A percentile compares a stretch with the other conserved stretches of the same genome.
These are phyloP conservation scores for Leucophora obtusa DNA, from an alignment of 2,888 invertebrate species.

Conservation along the genomic window DNA sequence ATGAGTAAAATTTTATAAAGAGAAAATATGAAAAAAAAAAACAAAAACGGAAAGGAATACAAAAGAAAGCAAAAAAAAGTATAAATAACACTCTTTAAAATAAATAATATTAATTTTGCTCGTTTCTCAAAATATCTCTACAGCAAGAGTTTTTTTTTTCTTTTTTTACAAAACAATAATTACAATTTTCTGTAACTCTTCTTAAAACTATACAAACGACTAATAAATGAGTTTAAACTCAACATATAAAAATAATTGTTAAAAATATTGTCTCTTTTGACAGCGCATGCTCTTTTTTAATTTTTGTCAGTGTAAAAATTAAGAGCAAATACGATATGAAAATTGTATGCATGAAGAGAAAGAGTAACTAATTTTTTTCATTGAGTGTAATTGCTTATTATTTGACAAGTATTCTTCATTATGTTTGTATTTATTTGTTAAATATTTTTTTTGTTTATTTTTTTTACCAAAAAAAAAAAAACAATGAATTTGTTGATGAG, in stretches of 20 bases:
- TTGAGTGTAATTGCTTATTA: background rate
- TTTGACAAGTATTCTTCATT: background rate
- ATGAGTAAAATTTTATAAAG: background rate
- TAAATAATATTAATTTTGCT: background rate
- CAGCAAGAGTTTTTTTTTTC: background rate
- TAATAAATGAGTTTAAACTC: background rate
- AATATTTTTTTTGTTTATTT: conserved; percentile 10
- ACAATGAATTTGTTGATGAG: conserved; percentile 40
- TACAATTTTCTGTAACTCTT: background rate
- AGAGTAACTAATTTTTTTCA: background rate
- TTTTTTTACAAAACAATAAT: background rate
- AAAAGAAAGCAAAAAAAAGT: conserved; percentile 51
- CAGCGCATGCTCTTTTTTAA: background rate
- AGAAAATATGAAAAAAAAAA: conserved; percentile 7
- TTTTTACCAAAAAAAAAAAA: conserved; percentile 14
- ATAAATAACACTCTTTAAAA: background rate
- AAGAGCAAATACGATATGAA: background rate
- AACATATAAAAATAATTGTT: background rate
- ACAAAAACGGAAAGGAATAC: conserved; percentile 1
- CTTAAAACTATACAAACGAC: background rate
- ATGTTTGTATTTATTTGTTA: background rate
- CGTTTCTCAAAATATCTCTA: background rate
- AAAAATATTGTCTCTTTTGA: background rate
- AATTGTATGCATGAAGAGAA: background rate
- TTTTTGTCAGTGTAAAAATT: background rate